Base-by-base conservation (phyloP, 1,140 invertebrate species). In the Sycobia sp. region DNA sequence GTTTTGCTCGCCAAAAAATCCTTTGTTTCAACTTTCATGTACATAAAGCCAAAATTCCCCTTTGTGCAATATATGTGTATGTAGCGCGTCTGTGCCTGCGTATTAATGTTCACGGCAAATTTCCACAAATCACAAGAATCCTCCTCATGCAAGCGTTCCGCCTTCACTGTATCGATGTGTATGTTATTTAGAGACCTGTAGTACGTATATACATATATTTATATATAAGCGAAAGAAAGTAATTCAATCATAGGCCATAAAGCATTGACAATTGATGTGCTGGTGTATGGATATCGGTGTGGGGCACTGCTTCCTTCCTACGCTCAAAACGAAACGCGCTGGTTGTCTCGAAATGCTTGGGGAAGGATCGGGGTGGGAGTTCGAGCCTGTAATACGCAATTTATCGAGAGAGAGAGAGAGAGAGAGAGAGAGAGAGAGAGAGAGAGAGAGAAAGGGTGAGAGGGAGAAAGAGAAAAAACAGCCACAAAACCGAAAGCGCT, bases 61-160 rank as follows among this genome's bases (percentile, higher is more conserved):
- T 49, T 25, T 50, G 27, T 18, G 32, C 32, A n/a, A 38, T 10
- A 50, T 50, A 16, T 50, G 32, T 9, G 16, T 50, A 50, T 20
- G 8, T 51, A 51, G 43, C 29, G 14, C 8, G 8, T 60, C 23
- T 32, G 13, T 20, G 16, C 16, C 16, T 60, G 25, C 51, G 5
- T 32, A 43, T 22, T n/a, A n/a, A 43, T 60, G 65, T 72, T 63
- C 63, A 58, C 51, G 55, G 69, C 50, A 60, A 62, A 68, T 53
- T 63, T 56, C 41, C 64, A 68, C 65, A 71, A 68, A 68, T 62
- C 43, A 60, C 49, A 62, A 64, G 60, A 65, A 16, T 29, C 7
- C n/a, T 56, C 18, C 22, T 11, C 29, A 32, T 56, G 39, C 36
- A 56, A 56, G 25, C 23, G 53, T 13, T 5, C 11, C n/a, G 5